Evolutionary conservation across 2,888 invertebrate genomes (phyloP).

Genomic region (Neoascia interrupta): DNA sequence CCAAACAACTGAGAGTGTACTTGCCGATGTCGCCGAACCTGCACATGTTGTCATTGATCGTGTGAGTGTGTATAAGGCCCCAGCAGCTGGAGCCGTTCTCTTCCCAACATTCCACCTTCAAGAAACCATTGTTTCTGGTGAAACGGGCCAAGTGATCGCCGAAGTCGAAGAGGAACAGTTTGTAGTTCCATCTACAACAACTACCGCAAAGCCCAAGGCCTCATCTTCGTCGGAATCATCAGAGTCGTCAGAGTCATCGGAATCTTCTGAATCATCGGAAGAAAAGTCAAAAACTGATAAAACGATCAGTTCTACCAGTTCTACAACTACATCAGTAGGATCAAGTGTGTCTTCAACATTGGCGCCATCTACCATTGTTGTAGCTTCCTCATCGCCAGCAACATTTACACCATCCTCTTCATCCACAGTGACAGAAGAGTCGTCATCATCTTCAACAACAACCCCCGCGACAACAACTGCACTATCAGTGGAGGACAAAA

Average conservation of each 20-base stretch:
- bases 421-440: background rate
- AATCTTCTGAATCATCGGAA: slow-evolving; percentile 2
- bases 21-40: slow-evolving; percentile 70
- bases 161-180: slow-evolving; percentile 2
- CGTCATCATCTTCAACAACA: background rate
- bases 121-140: slow-evolving; percentile 9
- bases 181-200: background rate
- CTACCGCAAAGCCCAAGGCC: background rate
- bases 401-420: background rate
- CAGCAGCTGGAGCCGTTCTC: slow-evolving; percentile 14
- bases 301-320: background rate
- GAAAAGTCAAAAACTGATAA: background rate
- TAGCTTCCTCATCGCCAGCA: background rate
- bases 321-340: background rate
- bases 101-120: slow-evolving; percentile 68
- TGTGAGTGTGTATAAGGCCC: slow-evolving; percentile 70
- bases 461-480: slow-evolving; percentile 69
- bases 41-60: slow-evolving; percentile 76
- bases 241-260: slow-evolving; percentile 5
- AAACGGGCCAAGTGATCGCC: slow-evolving; percentile 12
- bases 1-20: slow-evolving; percentile 74
- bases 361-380: too few species aligned
- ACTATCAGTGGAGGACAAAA: slow-evolving; percentile 72
- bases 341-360: background rate
- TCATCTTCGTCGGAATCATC: slow-evolving; percentile 9